Conservation (phyloP, 2,888 invertebrate species). For the Parascotia fuliginaria region DNA sequence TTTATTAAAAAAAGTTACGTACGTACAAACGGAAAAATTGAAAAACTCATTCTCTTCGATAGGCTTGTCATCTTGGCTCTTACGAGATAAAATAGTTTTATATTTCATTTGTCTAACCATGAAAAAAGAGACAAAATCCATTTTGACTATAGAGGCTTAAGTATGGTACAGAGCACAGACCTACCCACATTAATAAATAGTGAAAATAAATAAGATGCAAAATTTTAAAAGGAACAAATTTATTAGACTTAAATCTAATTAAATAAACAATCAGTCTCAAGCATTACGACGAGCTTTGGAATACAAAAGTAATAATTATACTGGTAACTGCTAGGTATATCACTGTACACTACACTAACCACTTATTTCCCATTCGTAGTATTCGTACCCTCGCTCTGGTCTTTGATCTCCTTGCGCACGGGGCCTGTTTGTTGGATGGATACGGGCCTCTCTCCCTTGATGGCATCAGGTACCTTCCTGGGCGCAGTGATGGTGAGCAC, state of each 20-base stretch:
- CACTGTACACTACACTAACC: not conserved
- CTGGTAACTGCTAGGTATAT: too few relatives aligned
- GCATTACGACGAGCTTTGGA: slow-evolving; percentile 43
- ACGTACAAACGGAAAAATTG: too few relatives aligned
- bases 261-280: slow-evolving; percentile 52
- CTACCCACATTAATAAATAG: too few relatives aligned
- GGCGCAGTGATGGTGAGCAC: slow-evolving; percentile 89
- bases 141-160: too few relatives aligned
- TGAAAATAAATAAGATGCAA: too few relatives aligned
- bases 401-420: slow-evolving; percentile 61
- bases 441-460: slow-evolving; percentile 57
- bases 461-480: slow-evolving; percentile 47
- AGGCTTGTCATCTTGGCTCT: too few relatives aligned
- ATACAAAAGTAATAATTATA: slow-evolving; percentile 8
- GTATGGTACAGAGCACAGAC: too few relatives aligned
- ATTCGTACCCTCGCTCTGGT: slow-evolving; percentile 33
- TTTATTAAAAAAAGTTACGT: too few relatives aligned
- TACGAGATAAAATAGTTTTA: too few relatives aligned
- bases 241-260: slow-evolving; percentile 25
- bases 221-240: not conserved
- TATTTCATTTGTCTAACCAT: too few relatives aligned
- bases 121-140: too few relatives aligned
- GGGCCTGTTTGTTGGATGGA: slow-evolving; percentile 65
- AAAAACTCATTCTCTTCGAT: too few relatives aligned
- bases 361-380: not conserved